Percentiles rank a stretch among this genome's conserved stretches.
phyloP scores from a whole-genome alignment of 2,797 vertebrate species.

The Okamejei kenojei region DNA sequence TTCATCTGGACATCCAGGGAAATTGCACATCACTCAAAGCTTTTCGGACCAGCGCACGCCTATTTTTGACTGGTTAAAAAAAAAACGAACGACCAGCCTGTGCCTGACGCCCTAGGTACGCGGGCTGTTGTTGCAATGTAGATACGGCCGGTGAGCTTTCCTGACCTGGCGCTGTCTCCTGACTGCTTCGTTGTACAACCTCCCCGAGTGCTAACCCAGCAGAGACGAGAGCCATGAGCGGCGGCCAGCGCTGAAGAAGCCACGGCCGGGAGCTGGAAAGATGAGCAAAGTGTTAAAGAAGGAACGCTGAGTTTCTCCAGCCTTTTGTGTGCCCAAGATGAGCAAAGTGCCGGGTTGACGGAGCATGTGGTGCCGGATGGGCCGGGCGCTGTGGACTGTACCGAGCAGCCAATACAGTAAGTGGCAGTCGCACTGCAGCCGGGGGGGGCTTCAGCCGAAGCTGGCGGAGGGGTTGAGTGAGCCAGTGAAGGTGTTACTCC shows the following conservation, averaged over 20 bases:
- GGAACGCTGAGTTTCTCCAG: too few relatives aligned
- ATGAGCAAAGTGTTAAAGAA: too few relatives aligned
- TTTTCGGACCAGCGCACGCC: neutral
- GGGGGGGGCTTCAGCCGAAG: slow-evolving; percentile 36
- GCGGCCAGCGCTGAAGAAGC: neutral
- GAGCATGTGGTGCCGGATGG: slow-evolving; percentile 46
- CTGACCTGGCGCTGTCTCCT: slow-evolving; percentile 48
- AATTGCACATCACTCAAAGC: neutral
- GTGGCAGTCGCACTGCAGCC: slow-evolving; percentile 47
- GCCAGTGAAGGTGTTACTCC: neutral
- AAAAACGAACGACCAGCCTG: too few relatives aligned
- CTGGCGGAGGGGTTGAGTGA: neutral
- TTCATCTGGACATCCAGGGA: neutral
- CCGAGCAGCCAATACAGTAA: slow-evolving; percentile 52
- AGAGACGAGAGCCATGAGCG: slow-evolving; percentile 47
- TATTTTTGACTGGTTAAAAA: neutral
- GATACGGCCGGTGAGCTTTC: slow-evolving; percentile 43
- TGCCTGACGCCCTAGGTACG: too few relatives aligned
- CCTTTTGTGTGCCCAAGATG: too few relatives aligned
- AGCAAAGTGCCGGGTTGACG: slow-evolving; percentile 2
- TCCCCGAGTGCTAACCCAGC: slow-evolving; percentile 47
- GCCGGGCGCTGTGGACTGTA: slow-evolving; percentile 41
- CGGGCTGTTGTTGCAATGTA: neutral
- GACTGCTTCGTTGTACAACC: slow-evolving; percentile 44
- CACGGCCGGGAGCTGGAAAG: too few relatives aligned